Evolutionary conservation across 2,113 vertebrate species (phyloP).

Genomic region (Leptodactylus fuscus): DNA sequence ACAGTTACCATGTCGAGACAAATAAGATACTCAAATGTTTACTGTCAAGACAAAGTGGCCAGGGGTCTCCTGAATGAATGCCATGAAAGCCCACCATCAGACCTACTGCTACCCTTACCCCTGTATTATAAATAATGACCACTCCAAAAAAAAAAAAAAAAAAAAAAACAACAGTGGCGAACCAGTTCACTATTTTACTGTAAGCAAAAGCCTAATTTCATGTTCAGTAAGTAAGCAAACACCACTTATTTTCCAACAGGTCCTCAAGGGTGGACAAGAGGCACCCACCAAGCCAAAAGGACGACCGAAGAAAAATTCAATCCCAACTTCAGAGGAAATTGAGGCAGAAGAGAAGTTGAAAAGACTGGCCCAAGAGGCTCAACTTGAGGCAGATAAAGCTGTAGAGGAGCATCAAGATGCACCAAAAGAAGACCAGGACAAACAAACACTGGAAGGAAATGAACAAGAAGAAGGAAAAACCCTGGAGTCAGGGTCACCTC

Average conservation of each 20-base stretch:
- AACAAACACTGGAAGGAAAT: neutral
- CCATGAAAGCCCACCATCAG: neutral
- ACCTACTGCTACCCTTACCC: too few relatives aligned
- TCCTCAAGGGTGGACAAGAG: constrained; percentile 96
- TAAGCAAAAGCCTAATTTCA: too few relatives aligned
- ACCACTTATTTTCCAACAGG: constrained; percentile 71
- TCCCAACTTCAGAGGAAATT: constrained; percentile 95
- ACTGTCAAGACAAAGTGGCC: neutral
- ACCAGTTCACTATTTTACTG: too few relatives aligned
- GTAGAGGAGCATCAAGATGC: constrained; percentile 18
- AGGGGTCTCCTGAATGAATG: neutral
- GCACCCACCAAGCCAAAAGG: constrained; percentile 98
- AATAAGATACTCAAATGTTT: too few relatives aligned
- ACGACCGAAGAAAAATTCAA: constrained; percentile 98
- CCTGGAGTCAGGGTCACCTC: neutral
- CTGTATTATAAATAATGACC: too few relatives aligned
- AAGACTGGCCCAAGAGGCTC: constrained; percentile 70
- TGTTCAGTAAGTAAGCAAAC: neutral
- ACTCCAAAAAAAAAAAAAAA: too few relatives aligned
- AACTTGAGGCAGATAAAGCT: neutral
- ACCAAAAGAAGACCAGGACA: neutral
- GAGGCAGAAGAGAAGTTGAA: constrained; percentile 92
- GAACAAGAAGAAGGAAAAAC: neutral
- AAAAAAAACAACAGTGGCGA: too few relatives aligned
- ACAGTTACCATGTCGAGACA: neutral